A percentile compares a stretch with the other conserved stretches of the same genome.
Evolutionary conservation across 2,113 vertebrate genomes (phyloP).

Genomic region (human (Homo sapiens)): GRCh38 chr20:8344501-8345000

Average conservation of each 20-base stretch:
- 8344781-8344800: slow-evolving; percentile 21
- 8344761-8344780: not conserved
- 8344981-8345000: slow-evolving; percentile 54
- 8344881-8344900: not conserved
- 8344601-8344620: not conserved
- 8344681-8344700: not conserved
- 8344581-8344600: not conserved
- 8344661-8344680: not conserved
- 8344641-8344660: not conserved
- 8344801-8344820: slow-evolving; percentile 49
- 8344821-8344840: slow-evolving; percentile 15
- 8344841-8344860: slow-evolving; percentile 39
- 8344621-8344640: not conserved
- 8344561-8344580: not conserved
- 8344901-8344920: not conserved
- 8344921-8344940: not conserved
- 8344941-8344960: slow-evolving; percentile 32
- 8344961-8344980: slow-evolving; percentile 35
- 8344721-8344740: slow-evolving; percentile 7
- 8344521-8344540: not conserved
- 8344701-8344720: not conserved
- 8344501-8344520: not conserved
- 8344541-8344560: not conserved
- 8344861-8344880: not conserved
- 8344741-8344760: not conserved